These are phyloP conservation scores for Narcine bancroftii DNA, from an alignment of 2,113 vertebrate species.

Conservation along the genomic window DNA sequence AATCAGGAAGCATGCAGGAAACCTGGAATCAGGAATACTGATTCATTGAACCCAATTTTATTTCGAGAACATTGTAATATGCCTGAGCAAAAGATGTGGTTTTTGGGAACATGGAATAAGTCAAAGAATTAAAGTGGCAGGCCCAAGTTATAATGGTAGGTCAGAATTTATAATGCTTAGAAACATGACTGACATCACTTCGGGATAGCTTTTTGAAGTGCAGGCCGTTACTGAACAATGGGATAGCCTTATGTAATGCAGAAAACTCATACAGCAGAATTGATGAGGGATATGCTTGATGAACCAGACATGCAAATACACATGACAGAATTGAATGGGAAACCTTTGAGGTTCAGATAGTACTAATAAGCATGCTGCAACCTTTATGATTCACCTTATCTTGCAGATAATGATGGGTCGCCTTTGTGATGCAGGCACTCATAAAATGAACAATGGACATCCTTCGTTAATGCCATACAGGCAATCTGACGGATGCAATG, in stretches of 20 bases:
- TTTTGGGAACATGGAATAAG: too few relatives aligned
- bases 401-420: not conserved
- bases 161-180: too few relatives aligned
- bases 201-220: not conserved
- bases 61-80: too few relatives aligned
- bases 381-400: not conserved
- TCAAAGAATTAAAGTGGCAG: too few relatives aligned
- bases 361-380: not conserved
- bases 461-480: not conserved
- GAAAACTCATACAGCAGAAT: not conserved
- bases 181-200: not conserved
- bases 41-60: too few relatives aligned
- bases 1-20: too few relatives aligned
- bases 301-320: not conserved
- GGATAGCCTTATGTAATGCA: not conserved
- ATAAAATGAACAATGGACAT: not conserved
- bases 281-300: not conserved
- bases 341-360: not conserved
- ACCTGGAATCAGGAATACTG: too few relatives aligned
- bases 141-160: too few relatives aligned
- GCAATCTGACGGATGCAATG: not conserved
- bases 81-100: too few relatives aligned
- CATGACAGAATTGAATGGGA: not conserved
- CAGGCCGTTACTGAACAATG: not conserved
- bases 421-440: not conserved